phyloP scores from a whole-genome alignment of 2,888 invertebrate species.

The Pyrrhia umbra region DNA sequence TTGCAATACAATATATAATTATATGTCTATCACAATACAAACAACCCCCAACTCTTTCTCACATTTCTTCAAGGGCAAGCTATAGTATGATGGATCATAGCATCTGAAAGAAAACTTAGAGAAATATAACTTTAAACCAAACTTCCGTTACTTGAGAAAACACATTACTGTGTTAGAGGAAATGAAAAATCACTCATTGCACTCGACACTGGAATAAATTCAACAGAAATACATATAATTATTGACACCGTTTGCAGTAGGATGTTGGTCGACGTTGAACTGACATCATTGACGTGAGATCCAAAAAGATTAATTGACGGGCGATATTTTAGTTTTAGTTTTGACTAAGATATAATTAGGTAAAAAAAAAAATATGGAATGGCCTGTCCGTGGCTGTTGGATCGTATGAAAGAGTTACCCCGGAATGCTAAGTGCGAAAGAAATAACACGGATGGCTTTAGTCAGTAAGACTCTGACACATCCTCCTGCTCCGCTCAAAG shows the following conservation, averaged over 20 bases:
- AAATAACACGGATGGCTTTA: no score
- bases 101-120: neutral
- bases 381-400: no score
- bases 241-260: conserved; percentile 36
- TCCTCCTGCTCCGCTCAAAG: no score
- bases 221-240: conserved; percentile 21
- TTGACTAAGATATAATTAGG: neutral
- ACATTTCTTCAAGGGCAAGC: neutral
- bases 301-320: conserved; percentile 14
- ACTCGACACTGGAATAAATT: conserved; percentile 2
- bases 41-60: neutral
- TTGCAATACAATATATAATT: neutral
- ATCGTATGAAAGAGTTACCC: no score
- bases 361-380: no score
- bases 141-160: conserved; percentile 7
- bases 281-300: conserved; percentile 27
- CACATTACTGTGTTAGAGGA: conserved; percentile 12
- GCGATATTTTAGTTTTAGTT: conserved; percentile 2
- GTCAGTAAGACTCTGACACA: no score
- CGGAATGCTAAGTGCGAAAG: no score
- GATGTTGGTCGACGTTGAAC: conserved; percentile 17
- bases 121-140: neutral
- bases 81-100: neutral
- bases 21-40: neutral
- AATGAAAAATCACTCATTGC: conserved; percentile 21